Evolutionary conservation across 2,888 invertebrate genomes (phyloP).

Genomic region (Agelastica alni): DNA sequence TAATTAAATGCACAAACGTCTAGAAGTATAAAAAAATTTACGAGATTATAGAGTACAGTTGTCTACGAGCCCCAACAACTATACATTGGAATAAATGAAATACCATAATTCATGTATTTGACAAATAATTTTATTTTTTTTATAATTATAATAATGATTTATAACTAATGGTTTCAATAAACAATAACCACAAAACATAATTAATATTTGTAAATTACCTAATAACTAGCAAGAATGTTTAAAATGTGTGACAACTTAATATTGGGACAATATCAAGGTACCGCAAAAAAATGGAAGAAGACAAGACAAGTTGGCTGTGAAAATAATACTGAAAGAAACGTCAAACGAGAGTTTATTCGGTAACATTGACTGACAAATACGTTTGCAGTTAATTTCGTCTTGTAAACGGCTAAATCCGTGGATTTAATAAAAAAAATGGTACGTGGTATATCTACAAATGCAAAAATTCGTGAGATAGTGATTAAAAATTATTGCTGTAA

Average conservation of each 20-base stretch:
- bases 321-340: neutral
- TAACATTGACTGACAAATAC: no score
- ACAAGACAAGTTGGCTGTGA: constrained; percentile 1
- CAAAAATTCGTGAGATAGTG: neutral
- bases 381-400: no score
- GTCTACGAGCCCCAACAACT: neutral
- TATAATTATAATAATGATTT: neutral
- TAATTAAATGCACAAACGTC: no score
- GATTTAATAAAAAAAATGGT: constrained; percentile 4
- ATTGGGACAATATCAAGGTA: neutral
- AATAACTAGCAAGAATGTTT: neutral
- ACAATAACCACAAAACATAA: constrained; percentile 5
- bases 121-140: neutral
- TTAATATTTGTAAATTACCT: neutral
- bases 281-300: neutral
- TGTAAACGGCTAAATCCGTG: neutral
- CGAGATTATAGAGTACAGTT: no score
- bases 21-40: no score
- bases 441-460: constrained; percentile 3
- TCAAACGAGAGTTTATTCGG: neutral
- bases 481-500: constrained; percentile 3
- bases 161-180: constrained; percentile 2
- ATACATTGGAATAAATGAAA: neutral
- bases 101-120: neutral
- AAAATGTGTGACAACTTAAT: neutral